phyloP scores from a whole-genome alignment of 2,797 vertebrate species.

The Chelon labrosus region DNA sequence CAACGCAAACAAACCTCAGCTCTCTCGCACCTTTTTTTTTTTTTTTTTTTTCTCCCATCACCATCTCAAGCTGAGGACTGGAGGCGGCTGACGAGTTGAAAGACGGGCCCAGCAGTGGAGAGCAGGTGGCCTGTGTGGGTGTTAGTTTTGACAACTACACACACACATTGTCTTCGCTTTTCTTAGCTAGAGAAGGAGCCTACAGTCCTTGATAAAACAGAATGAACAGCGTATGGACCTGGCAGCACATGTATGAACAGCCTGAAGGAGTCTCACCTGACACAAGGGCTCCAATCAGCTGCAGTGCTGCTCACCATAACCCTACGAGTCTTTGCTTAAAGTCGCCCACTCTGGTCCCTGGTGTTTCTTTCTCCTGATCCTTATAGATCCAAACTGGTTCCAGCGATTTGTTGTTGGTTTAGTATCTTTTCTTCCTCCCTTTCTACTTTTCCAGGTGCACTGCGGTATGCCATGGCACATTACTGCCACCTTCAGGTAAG shows the following conservation, averaged over 20 bases:
- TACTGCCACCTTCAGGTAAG: neutral
- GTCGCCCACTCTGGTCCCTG: neutral
- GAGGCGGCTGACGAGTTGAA: constrained; percentile 34
- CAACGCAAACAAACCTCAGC: constrained; percentile 6
- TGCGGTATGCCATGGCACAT: neutral
- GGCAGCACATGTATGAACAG: constrained; percentile 12
- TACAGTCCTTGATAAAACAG: constrained; percentile 4
- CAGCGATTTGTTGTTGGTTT: neutral
- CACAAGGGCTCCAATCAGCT: neutral
- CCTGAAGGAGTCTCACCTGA: constrained; percentile 11
- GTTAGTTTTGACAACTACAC: constrained; percentile 39
- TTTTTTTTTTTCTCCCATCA: neutral
- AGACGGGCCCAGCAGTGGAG: constrained; percentile 12
- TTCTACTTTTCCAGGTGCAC: neutral
- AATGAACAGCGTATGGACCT: constrained; percentile 2
- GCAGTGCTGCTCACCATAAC: neutral
- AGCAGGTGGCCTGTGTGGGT: constrained; percentile 33
- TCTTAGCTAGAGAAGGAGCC: constrained; percentile 12
- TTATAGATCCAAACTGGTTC: neutral
- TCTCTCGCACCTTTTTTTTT: constrained; percentile 17
- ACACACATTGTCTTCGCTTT: constrained; percentile 9
- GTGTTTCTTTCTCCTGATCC: neutral
- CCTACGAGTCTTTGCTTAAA: neutral
- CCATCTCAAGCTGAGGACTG: constrained; percentile 22
- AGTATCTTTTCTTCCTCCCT: neutral